phyloP scores from a whole-genome alignment of 1,140 invertebrate species.

The Thaumatotibia leucotreta region DNA sequence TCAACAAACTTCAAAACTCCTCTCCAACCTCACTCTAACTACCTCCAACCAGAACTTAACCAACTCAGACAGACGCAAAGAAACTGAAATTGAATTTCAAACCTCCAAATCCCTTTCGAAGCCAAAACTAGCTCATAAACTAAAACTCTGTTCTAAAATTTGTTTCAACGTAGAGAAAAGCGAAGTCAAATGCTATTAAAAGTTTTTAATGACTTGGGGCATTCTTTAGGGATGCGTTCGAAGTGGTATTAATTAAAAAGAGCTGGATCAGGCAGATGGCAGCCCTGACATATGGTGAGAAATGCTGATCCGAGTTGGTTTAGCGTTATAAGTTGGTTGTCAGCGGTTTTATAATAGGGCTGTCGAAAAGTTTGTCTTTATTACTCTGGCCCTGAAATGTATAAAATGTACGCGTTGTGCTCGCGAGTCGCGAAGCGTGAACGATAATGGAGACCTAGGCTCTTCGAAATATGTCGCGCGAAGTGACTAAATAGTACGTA shows the following conservation, averaged over 20 bases:
- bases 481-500: too few relatives aligned
- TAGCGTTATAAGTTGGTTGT: background rate
- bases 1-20: background rate
- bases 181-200: slow-evolving; percentile 70
- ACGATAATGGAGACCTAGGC: too few relatives aligned
- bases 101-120: slow-evolving; percentile 5
- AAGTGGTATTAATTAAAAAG: slow-evolving; percentile 74
- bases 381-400: too few relatives aligned
- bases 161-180: slow-evolving; percentile 44
- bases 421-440: too few relatives aligned
- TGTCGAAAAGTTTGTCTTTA: too few relatives aligned
- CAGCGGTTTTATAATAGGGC: background rate
- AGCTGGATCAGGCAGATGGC: slow-evolving; percentile 50
- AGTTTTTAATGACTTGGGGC: slow-evolving; percentile 72
- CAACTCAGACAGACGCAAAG: background rate
- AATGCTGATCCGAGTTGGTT: background rate
- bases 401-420: too few relatives aligned
- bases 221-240: slow-evolving; percentile 67
- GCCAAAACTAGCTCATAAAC: slow-evolving; percentile 30
- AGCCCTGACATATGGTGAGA: slow-evolving; percentile 14
- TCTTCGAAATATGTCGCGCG: too few relatives aligned
- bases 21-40: background rate
- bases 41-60: background rate
- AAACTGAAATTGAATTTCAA: slow-evolving; percentile 9
- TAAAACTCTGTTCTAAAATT: slow-evolving; percentile 53